These are phyloP conservation scores for Pangasius krempfi DNA, from an alignment of 2,797 vertebrate genomes.

Conservation along the genomic window DNA sequence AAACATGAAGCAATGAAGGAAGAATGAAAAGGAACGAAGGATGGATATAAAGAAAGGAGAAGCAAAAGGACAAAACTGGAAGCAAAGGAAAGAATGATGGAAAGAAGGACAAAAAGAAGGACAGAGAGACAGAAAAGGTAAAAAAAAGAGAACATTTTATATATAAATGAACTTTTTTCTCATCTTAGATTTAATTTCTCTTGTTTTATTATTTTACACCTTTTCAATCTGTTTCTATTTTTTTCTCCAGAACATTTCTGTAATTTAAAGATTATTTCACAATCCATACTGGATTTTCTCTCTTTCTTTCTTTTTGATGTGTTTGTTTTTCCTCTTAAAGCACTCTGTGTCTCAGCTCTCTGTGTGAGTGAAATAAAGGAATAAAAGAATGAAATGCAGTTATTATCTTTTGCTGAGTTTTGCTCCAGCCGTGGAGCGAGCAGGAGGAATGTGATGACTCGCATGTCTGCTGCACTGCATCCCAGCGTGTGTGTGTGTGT, in stretches of 20 bases:
- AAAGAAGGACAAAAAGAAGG: neutral
- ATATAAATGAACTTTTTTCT: neutral
- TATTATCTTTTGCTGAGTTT: conserved; percentile 28
- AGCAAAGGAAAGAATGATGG: neutral
- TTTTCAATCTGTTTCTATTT: neutral
- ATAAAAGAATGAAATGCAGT: conserved; percentile 21
- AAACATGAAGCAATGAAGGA: neutral
- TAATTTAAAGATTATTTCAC: neutral
- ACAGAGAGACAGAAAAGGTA: neutral
- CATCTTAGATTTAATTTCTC: neutral
- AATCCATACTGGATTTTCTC: neutral
- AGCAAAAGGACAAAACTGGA: neutral
- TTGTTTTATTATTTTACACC: neutral
- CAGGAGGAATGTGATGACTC: conserved; percentile 28
- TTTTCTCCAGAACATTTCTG: neutral
- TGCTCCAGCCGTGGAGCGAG: conserved; percentile 28
- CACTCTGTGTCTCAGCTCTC: neutral
- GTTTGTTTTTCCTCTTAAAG: neutral
- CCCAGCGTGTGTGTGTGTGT: neutral
- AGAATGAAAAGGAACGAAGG: neutral
- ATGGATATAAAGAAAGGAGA: neutral
- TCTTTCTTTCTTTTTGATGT: neutral
- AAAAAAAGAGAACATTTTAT: neutral
- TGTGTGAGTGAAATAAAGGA: neutral
- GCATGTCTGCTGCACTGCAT: conserved; percentile 20